A percentile compares a stretch with the other conserved stretches of the same genome.
These are phyloP conservation scores for Drosophila niveifrons DNA, from an alignment of 2,888 invertebrate species.

Conservation along the genomic window DNA sequence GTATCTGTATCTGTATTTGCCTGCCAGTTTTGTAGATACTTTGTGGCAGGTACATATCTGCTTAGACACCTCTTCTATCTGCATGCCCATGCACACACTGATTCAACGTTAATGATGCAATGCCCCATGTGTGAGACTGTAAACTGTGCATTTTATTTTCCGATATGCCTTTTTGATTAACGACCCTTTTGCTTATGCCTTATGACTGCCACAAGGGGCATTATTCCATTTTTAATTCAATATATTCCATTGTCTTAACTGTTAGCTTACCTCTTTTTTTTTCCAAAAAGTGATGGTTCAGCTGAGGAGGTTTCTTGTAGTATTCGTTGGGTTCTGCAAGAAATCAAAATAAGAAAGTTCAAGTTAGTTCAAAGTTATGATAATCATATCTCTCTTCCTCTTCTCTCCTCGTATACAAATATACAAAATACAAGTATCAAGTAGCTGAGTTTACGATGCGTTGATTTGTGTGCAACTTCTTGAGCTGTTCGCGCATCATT, in stretches of 20 bases:
- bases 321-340: conserved; percentile 69
- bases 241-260: conserved; percentile 12
- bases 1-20: conserved; percentile 32
- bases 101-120: conserved; percentile 71
- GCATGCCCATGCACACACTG: conserved; percentile 22
- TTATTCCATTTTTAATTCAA: conserved; percentile 21
- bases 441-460: conserved; percentile 5
- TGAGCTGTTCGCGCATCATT: conserved; percentile 27
- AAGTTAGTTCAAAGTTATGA: background rate
- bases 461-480: conserved; percentile 27
- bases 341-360: conserved; percentile 6
- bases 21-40: conserved; percentile 39
- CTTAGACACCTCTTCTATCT: conserved; percentile 31
- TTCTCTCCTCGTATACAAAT: conserved; percentile 4
- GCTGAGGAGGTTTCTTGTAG: conserved; percentile 33
- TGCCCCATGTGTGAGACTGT: conserved; percentile 64
- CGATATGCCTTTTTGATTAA: conserved; percentile 70
- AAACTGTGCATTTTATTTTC: conserved; percentile 72
- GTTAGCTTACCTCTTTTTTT: conserved; percentile 59
- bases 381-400: conserved; percentile 10
- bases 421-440: conserved; percentile 3
- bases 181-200: conserved; percentile 68
- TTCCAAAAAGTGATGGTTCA: conserved; percentile 42
- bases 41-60: conserved; percentile 47
- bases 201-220: conserved; percentile 35